Conservation (phyloP, 2,113 vertebrate species). For the Syngnathus floridae region DNA sequence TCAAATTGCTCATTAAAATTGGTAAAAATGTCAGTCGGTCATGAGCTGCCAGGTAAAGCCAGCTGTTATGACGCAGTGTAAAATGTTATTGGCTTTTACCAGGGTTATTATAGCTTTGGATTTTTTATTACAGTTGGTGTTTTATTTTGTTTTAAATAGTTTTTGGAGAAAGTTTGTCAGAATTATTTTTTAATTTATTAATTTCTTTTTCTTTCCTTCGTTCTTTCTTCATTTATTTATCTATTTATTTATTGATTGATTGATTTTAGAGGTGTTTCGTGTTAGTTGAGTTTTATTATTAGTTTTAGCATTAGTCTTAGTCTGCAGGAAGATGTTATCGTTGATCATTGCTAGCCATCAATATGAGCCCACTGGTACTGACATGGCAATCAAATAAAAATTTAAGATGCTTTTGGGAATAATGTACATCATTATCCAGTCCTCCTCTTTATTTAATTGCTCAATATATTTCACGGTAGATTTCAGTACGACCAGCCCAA, state of each 20-base stretch:
- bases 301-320: too few species aligned
- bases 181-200: too few species aligned
- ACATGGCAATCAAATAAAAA: constrained; percentile 9
- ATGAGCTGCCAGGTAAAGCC: background rate
- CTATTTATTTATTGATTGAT: too few species aligned
- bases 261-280: too few species aligned
- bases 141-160: too few species aligned
- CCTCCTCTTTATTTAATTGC: background rate
- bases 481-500: background rate
- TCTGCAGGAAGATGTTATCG: background rate
- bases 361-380: constrained; percentile 13
- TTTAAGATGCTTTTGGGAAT: constrained; percentile 18
- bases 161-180: too few species aligned
- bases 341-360: background rate
- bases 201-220: too few species aligned
- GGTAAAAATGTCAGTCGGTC: background rate
- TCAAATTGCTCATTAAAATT: background rate
- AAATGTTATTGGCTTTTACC: background rate
- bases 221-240: too few species aligned
- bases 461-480: background rate
- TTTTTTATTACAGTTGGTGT: too few species aligned
- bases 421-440: constrained; percentile 10
- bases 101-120: too few species aligned
- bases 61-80: background rate
- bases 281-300: too few species aligned